Percentiles rank a stretch among this genome's conserved stretches.
phyloP scores from a whole-genome alignment of 1,140 invertebrate species.

The Danaus melanippus region DNA sequence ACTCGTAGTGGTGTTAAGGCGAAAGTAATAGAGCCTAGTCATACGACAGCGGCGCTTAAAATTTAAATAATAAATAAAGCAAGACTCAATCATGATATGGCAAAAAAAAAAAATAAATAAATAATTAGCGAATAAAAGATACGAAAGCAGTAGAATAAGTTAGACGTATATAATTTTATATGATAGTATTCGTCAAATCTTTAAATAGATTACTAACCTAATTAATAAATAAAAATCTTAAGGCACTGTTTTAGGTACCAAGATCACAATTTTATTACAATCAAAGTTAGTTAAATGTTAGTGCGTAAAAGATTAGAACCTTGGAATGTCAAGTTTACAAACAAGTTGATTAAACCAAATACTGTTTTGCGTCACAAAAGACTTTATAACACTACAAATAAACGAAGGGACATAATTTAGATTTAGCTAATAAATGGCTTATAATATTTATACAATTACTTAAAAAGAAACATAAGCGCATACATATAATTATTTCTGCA shows the following conservation, averaged over 20 bases:
- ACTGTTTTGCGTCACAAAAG: conserved; percentile 33
- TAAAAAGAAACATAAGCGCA: conserved; percentile 66
- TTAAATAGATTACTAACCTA: conserved; percentile 63
- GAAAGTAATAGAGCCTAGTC: neutral
- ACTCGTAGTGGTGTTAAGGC: neutral
- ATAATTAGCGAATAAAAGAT: conserved; percentile 25
- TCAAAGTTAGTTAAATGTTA: conserved; percentile 30
- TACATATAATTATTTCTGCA: conserved; percentile 71
- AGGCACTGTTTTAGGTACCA: conserved; percentile 66
- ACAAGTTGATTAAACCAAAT: conserved; percentile 26
- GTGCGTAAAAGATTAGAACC: conserved; percentile 41
- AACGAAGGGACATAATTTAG: conserved; percentile 30
- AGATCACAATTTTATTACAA: conserved; percentile 64
- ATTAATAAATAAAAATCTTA: conserved; percentile 69
- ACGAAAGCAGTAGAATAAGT: conserved; percentile 43
- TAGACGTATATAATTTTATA: conserved; percentile 38
- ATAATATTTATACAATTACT: conserved; percentile 51
- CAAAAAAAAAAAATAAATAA: conserved; percentile 35
- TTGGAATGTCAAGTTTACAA: conserved; percentile 61
- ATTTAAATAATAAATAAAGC: conserved; percentile 22
- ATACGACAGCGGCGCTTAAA: conserved; percentile 5
- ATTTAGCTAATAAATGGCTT: conserved; percentile 45
- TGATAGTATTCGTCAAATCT: conserved; percentile 44
- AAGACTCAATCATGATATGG: conserved; percentile 1
- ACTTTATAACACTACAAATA: conserved; percentile 25